A percentile compares a stretch with the other conserved stretches of the same genome.
Conservation (phyloP, 2,797 vertebrate genomes). For the Etheostoma perlongum region DNA sequence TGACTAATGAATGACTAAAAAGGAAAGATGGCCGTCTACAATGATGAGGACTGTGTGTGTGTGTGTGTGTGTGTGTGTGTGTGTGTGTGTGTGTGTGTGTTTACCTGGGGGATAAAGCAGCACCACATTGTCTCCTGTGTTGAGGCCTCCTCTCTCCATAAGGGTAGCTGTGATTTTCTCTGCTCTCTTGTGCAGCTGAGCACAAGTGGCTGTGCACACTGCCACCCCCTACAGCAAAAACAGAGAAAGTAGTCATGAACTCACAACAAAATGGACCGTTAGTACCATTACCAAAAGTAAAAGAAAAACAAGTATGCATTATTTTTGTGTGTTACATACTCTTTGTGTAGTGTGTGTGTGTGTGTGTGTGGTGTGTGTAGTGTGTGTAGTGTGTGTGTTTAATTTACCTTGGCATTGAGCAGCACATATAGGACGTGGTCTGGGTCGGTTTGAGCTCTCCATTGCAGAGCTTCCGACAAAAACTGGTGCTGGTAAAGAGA, state of each 20-base stretch:
- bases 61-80: not conserved
- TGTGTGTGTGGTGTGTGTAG: not conserved
- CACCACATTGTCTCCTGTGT: conserved; percentile 98
- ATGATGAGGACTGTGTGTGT: not conserved
- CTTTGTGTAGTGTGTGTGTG: too few species aligned
- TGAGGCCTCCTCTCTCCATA: conserved; percentile 94
- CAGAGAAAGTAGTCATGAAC: conserved; percentile 32
- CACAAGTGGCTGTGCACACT: conserved; percentile 94
- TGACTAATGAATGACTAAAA: not conserved
- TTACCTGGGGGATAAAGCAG: conserved; percentile 97
- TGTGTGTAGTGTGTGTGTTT: conserved; percentile 12
- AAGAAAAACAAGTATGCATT: not conserved
- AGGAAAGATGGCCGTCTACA: fast-evolving
- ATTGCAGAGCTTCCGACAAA: conserved; percentile 96
- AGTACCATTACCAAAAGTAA: not conserved
- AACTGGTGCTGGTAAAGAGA: conserved; percentile 91
- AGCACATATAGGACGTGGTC: conserved; percentile 96
- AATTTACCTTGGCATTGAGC: conserved; percentile 93
- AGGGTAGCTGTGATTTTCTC: conserved; percentile 95
- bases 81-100: conserved; percentile 8
- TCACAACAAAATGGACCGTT: conserved; percentile 33
- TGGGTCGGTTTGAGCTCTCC: conserved; percentile 94
- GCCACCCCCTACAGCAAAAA: conserved; percentile 88
- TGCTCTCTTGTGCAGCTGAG: conserved; percentile 95
- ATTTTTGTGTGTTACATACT: not conserved